These are phyloP conservation scores for Phragmatobia fuliginosa DNA, from an alignment of 2,888 invertebrate genomes.

Conservation along the genomic window DNA sequence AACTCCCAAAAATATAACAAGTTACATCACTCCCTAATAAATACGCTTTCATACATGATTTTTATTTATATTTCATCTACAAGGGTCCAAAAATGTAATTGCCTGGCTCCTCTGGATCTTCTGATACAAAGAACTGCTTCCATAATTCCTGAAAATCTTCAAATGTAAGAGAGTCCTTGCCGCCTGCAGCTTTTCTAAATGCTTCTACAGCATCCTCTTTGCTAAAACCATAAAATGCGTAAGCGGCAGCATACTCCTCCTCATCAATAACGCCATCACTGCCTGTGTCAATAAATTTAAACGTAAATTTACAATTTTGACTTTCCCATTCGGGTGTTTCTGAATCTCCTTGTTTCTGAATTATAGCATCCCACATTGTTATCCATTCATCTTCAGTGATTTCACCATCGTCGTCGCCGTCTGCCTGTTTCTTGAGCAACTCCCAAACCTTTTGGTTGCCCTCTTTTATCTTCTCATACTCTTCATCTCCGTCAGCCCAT, in stretches of 20 bases:
- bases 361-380: constrained; percentile 93
- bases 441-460: constrained; percentile 94
- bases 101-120: constrained; percentile 91
- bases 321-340: constrained; percentile 93
- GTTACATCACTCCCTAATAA: neutral
- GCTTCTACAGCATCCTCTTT: constrained; percentile 91
- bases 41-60: neutral
- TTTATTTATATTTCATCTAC: neutral
- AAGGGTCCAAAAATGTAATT: constrained; percentile 91
- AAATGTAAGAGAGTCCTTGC: constrained; percentile 90
- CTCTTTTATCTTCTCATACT: constrained; percentile 91
- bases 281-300: constrained; percentile 94
- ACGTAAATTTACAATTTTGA: constrained; percentile 95
- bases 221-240: constrained; percentile 92
- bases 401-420: constrained; percentile 94
- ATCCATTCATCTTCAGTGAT: constrained; percentile 96
- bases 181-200: constrained; percentile 92
- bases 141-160: constrained; percentile 92
- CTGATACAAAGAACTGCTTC: constrained; percentile 94
- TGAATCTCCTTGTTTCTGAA: constrained; percentile 88
- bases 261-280: constrained; percentile 92
- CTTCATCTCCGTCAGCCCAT: constrained; percentile 90
- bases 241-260: constrained; percentile 93
- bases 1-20: neutral
- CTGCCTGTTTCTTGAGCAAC: constrained; percentile 92